Evolutionary conservation across 2,797 vertebrate species (phyloP).

Genomic region (Pseudochirops corinnae): DNA sequence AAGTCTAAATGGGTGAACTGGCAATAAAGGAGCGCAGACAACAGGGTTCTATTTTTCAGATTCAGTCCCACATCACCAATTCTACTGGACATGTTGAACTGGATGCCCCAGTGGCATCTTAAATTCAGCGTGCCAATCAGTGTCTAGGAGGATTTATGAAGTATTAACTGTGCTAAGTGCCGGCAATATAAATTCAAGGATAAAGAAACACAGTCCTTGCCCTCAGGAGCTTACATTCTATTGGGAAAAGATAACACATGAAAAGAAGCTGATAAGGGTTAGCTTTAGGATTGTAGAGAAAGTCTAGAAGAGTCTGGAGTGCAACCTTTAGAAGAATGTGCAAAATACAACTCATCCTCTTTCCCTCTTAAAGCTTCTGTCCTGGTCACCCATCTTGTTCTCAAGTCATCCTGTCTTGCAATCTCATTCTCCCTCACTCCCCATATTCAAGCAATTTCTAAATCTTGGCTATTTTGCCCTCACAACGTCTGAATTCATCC

Average conservation of each 20-base stretch:
- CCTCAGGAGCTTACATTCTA: not conserved
- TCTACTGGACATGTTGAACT: not conserved
- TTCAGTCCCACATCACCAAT: not conserved
- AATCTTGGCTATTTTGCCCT: not conserved
- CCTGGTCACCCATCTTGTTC: not conserved
- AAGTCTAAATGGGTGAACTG: not conserved
- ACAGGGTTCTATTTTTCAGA: not conserved
- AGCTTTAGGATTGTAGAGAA: not conserved
- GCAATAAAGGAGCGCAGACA: not conserved
- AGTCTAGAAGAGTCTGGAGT: not conserved
- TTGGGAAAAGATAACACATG: not conserved
- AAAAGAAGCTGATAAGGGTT: not conserved
- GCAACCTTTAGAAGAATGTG: not conserved
- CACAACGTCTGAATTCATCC: not conserved
- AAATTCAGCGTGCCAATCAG: not conserved
- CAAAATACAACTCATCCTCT: not conserved
- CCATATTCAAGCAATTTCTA: not conserved
- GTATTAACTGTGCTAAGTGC: not conserved
- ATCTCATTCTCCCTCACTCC: not conserved
- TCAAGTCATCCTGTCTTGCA: not conserved
- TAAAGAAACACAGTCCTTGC: not conserved
- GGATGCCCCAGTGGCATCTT: not conserved
- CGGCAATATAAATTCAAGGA: not conserved
- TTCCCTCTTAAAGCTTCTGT: not conserved
- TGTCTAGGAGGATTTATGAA: not conserved